These are phyloP conservation scores for Calephelis perditalis DNA, from an alignment of 2,888 invertebrate genomes.

Conservation along the genomic window DNA sequence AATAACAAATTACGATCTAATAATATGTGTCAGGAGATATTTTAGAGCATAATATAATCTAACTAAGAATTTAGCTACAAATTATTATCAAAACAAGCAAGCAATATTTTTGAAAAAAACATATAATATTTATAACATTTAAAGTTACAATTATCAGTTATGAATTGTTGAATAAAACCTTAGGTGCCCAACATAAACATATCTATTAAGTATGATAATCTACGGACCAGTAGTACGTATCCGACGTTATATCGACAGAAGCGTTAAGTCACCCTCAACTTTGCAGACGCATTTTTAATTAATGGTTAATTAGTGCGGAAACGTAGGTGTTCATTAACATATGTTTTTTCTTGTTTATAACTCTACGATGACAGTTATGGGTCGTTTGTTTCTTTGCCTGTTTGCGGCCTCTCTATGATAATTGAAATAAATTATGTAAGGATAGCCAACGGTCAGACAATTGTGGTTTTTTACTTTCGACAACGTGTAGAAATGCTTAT, in stretches of 20 bases:
- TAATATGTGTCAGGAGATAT: no score
- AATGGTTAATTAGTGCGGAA: conserved; percentile 12
- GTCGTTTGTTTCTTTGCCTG: conserved; percentile 10
- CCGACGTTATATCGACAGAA: neutral
- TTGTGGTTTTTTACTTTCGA: conserved; percentile 5
- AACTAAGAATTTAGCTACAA: no score
- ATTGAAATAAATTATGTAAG: conserved; percentile 13
- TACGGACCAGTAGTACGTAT: neutral
- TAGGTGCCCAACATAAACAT: no score
- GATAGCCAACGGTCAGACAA: conserved; percentile 1
- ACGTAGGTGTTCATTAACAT: conserved; percentile 11
- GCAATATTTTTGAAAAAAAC: no score
- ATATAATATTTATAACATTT: no score
- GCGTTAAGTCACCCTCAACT: conserved; percentile 6
- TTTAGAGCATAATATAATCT: no score
- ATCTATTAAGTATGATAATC: conserved; percentile 32
- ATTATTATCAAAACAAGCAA: no score
- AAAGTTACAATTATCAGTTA: no score
- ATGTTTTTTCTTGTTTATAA: conserved; percentile 14
- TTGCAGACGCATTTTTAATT: conserved; percentile 5
- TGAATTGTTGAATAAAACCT: no score
- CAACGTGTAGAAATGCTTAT: neutral
- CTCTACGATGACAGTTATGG: conserved; percentile 11
- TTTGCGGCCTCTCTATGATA: conserved; percentile 7
- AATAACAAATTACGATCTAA: no score